Conservation (phyloP, 2,113 vertebrate species). For the Scartelaos histophorus region DNA sequence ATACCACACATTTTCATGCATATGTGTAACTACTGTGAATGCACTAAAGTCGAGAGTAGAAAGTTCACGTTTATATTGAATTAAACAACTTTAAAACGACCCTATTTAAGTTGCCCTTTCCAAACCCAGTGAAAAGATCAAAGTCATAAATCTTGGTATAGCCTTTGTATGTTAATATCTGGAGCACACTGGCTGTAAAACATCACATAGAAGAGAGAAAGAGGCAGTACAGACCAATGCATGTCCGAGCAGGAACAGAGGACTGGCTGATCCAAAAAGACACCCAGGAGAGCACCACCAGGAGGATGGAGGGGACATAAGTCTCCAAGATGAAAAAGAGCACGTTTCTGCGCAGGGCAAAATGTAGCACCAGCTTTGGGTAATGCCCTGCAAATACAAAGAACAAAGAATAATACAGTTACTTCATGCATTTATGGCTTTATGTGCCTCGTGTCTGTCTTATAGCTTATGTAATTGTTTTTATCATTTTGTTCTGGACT, state of each 20-base stretch:
- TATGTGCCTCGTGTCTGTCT: background rate
- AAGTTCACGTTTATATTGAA: background rate
- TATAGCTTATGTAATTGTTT: too few relatives aligned
- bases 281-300: constrained; percentile 90
- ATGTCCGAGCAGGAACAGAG: constrained; percentile 88
- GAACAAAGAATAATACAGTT: background rate
- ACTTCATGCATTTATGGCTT: background rate
- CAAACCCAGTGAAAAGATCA: background rate
- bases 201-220: background rate
- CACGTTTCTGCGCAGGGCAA: constrained; percentile 86
- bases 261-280: constrained; percentile 94
- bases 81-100: background rate
- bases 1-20: background rate
- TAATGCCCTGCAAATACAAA: constrained; percentile 76
- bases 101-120: background rate
- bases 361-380: constrained; percentile 88
- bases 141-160: background rate
- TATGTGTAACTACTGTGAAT: too few relatives aligned
- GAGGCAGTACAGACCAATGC: constrained; percentile 79
- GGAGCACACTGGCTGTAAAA: background rate
- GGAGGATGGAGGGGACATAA: constrained; percentile 86
- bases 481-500: too few relatives aligned
- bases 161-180: background rate
- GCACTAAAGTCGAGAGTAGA: background rate
- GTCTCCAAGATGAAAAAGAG: constrained; percentile 90